Conservation (phyloP, 1,140 invertebrate genomes). For the Apolygus lucorum region DNA sequence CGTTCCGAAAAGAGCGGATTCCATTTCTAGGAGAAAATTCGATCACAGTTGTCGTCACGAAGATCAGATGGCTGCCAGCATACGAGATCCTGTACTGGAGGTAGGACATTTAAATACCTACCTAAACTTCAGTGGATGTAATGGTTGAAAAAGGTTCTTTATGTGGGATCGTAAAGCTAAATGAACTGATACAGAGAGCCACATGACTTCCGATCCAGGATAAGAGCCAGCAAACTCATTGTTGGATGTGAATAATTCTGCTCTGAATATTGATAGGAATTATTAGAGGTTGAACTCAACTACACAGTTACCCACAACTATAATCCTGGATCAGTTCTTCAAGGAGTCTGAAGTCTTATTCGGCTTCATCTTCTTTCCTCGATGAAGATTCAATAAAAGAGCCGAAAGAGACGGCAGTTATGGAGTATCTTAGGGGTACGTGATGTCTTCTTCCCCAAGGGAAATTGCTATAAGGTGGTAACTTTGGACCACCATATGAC, state of each 20-base stretch:
- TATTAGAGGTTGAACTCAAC: too few species aligned
- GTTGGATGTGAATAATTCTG: neutral
- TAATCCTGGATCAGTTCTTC: too few species aligned
- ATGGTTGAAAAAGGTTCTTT: neutral
- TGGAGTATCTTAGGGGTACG: too few species aligned
- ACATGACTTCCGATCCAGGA: neutral
- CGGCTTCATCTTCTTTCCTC: too few species aligned
- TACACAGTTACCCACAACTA: too few species aligned
- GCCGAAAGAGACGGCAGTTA: too few species aligned
- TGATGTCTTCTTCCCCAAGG: too few species aligned
- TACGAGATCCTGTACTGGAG: neutral
- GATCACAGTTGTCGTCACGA: neutral
- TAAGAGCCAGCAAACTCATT: neutral
- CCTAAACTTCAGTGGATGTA: neutral
- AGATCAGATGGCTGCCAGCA: neutral
- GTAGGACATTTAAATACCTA: neutral
- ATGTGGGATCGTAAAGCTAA: neutral
- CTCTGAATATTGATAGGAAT: too few species aligned
- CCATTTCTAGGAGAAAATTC: neutral
- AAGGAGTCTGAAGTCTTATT: too few species aligned
- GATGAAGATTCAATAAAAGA: too few species aligned
- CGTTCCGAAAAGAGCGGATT: neutral
- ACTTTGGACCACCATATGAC: too few species aligned
- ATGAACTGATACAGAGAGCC: neutral
- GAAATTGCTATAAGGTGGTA: too few species aligned